phyloP scores from a whole-genome alignment of 2,888 invertebrate genomes.

The Erynnis tages region DNA sequence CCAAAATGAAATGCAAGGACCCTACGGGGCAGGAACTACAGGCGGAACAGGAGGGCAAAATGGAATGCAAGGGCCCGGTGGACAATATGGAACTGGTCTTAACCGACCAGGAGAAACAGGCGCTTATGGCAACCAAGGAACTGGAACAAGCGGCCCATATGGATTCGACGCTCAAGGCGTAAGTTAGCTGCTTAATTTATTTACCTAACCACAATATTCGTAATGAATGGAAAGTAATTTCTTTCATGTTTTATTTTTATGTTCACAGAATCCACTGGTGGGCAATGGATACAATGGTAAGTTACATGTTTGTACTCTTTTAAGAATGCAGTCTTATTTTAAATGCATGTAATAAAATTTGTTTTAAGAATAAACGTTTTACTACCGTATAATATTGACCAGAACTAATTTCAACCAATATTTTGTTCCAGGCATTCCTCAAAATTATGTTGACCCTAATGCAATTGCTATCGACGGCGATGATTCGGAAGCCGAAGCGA shows the following conservation, averaged over 20 bases:
- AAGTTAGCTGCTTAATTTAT: conserved; percentile 33
- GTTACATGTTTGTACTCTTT: no score
- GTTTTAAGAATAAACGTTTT: no score
- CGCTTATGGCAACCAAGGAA: neutral
- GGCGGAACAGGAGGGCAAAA: conserved; percentile 2
- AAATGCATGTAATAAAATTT: no score
- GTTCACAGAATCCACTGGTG: conserved; percentile 29
- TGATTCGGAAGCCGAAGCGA: conserved; percentile 88
- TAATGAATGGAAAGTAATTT: no score
- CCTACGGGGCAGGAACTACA: neutral
- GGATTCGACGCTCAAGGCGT: conserved; percentile 40
- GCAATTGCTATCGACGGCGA: conserved; percentile 78
- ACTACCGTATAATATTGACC: no score
- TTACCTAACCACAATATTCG: no score
- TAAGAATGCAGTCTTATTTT: no score
- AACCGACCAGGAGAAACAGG: neutral
- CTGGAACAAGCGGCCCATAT: conserved; percentile 5
- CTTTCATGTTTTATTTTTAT: conserved; percentile 21
- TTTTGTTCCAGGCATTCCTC: conserved; percentile 56
- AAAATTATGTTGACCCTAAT: conserved; percentile 66
- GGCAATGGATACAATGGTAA: conserved; percentile 25
- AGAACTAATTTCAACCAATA: no score
- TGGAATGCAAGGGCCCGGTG: conserved; percentile 17
- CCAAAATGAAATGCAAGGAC: conserved; percentile 22
- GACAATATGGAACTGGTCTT: conserved; percentile 4